These are phyloP conservation scores for Limulus polyphemus DNA, from an alignment of 2,888 invertebrate genomes.

Conservation along the genomic window DNA sequence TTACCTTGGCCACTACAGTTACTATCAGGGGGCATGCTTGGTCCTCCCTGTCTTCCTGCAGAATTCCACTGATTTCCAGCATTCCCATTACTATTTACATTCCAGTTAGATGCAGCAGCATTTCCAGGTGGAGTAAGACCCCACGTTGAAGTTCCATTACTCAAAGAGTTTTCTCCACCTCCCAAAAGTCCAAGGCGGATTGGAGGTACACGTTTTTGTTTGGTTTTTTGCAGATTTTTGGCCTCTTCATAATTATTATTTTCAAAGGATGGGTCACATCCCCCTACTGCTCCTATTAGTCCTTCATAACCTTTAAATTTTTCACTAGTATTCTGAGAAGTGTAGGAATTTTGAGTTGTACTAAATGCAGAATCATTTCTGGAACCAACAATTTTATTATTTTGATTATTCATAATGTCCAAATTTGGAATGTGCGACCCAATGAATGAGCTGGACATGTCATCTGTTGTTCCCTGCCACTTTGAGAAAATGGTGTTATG, in stretches of 20 bases:
- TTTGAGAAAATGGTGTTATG: too few relatives aligned
- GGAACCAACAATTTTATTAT: too few relatives aligned
- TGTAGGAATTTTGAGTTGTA: too few relatives aligned
- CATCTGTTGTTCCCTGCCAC: too few relatives aligned
- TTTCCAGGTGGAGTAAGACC: slow-evolving; percentile 49
- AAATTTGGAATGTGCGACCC: too few relatives aligned
- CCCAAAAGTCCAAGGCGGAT: slow-evolving; percentile 53
- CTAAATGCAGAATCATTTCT: too few relatives aligned
- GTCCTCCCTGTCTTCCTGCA: too few relatives aligned
- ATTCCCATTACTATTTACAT: slow-evolving; percentile 1
- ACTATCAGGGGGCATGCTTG: too few relatives aligned
- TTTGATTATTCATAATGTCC: too few relatives aligned
- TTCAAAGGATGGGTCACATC: slow-evolving; percentile 7
- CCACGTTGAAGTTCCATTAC: slow-evolving; percentile 59
- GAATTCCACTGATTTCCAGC: background rate
- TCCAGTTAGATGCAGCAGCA: slow-evolving; percentile 7
- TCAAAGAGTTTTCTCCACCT: slow-evolving; percentile 68
- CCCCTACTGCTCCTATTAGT: slow-evolving; percentile 17
- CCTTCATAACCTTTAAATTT: slow-evolving; percentile 6
- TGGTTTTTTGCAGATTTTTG: background rate
- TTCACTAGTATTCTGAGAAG: too few relatives aligned
- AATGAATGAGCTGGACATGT: too few relatives aligned
- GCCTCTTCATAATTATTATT: background rate
- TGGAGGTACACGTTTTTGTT: slow-evolving; percentile 32
- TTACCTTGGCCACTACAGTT: too few relatives aligned